A percentile compares a stretch with the other conserved stretches of the same genome.
These are phyloP conservation scores for Microplitis manilae DNA, from an alignment of 2,888 invertebrate species.

Conservation along the genomic window DNA sequence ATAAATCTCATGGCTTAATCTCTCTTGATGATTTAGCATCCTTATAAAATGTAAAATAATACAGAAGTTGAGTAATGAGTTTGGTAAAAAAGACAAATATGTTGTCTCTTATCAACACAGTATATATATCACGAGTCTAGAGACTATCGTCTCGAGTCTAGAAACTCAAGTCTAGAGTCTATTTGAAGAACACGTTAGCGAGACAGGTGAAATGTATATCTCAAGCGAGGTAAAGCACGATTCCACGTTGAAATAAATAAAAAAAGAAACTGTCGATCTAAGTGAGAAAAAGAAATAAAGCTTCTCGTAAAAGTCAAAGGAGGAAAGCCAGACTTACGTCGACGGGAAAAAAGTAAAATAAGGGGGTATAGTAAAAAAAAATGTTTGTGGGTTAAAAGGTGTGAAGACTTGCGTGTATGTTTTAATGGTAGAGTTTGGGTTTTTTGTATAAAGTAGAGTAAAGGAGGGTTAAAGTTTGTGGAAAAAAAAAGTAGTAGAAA, in stretches of 20 bases:
- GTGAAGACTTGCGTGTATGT: constrained; percentile 31
- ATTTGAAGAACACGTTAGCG: constrained; percentile 11
- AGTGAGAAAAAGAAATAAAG: constrained; percentile 14
- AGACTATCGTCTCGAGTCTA: neutral
- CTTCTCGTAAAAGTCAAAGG: constrained; percentile 24
- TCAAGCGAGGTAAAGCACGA: constrained; percentile 6
- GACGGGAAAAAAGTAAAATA: constrained; percentile 12
- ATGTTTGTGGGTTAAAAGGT: constrained; percentile 41
- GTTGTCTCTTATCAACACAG: neutral
- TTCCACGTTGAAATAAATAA: neutral
- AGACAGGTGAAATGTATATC: constrained; percentile 12
- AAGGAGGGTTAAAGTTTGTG: constrained; percentile 12
- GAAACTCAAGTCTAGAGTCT: neutral
- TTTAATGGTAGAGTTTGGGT: neutral
- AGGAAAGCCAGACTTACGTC: constrained; percentile 8
- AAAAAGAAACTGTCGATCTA: neutral
- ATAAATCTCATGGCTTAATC: neutral
- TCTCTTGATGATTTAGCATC: neutral
- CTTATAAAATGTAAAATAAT: neutral
- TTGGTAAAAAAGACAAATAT: neutral
- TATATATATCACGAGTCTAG: neutral
- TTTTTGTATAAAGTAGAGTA: constrained; percentile 9
- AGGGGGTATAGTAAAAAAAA: constrained; percentile 7
- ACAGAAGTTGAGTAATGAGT: neutral
- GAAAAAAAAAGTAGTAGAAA: constrained; percentile 38